Evolutionary conservation across 2,113 vertebrate genomes (phyloP).

Genomic region (Rhipidura dahli): DNA sequence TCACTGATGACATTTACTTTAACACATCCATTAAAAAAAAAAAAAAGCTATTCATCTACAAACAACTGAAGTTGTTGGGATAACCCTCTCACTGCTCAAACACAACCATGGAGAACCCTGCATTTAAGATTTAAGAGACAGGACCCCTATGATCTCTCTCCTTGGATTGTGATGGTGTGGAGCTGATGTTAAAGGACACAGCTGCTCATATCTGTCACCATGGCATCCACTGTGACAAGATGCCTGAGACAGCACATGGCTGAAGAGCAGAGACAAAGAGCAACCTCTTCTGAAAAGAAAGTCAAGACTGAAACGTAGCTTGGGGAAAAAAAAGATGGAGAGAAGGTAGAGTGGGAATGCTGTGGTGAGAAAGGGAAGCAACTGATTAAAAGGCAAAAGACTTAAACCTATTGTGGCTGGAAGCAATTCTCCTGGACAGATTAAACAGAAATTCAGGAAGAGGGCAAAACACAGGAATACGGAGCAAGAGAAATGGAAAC

Average conservation of each 20-base stretch:
- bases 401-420: not conserved
- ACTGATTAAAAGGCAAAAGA: not conserved
- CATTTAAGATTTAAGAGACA: not conserved
- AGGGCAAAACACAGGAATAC: not conserved
- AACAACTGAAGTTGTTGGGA: not conserved
- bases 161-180: not conserved
- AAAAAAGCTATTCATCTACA: not conserved
- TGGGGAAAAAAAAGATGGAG: not conserved
- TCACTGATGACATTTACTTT: not conserved
- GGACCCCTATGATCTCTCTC: not conserved
- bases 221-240: not conserved
- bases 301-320: not conserved
- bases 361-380: not conserved
- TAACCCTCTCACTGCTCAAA: not conserved
- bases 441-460: not conserved
- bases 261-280: not conserved
- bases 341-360: not conserved
- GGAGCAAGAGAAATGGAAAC: not conserved
- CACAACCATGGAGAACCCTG: rapidly evolving
- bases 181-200: not conserved
- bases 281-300: not conserved
- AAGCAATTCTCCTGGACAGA: not conserved
- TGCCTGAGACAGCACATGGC: not conserved
- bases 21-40: not conserved
- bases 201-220: not conserved